phyloP scores from a whole-genome alignment of 1,140 invertebrate genomes.

The Eumaeus atala region DNA sequence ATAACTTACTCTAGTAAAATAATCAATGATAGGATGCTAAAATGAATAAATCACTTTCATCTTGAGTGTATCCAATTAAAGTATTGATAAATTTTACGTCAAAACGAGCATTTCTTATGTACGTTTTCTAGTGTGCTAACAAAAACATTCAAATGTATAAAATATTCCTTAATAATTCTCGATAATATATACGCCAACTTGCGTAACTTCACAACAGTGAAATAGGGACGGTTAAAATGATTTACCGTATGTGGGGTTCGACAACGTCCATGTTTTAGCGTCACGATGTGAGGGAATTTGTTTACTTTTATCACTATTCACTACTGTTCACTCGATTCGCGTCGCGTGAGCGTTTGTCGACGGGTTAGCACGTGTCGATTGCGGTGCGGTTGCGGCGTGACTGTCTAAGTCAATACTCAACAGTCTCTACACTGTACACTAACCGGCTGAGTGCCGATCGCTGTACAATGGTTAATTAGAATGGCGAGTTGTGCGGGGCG shows the following conservation, averaged over 20 bases:
- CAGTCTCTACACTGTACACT: too few relatives aligned
- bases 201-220: too few relatives aligned
- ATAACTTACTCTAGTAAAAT: neutral
- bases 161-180: neutral
- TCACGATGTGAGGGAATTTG: conserved; percentile 19
- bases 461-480: conserved; percentile 72
- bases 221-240: neutral
- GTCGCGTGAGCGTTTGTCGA: conserved; percentile 32
- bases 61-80: too few relatives aligned
- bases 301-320: conserved; percentile 39
- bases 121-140: too few relatives aligned
- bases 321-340: conserved; percentile 55
- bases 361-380: conserved; percentile 36
- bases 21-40: too few relatives aligned
- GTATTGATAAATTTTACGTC: too few relatives aligned
- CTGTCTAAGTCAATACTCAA: conserved; percentile 31
- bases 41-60: too few relatives aligned
- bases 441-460: conserved; percentile 48
- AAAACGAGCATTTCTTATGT: too few relatives aligned
- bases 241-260: neutral
- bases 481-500: conserved; percentile 56
- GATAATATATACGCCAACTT: neutral
- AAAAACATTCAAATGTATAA: too few relatives aligned
- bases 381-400: conserved; percentile 48
- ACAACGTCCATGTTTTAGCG: conserved; percentile 3